Percentiles rank a stretch among this genome's conserved stretches.
phyloP scores from a whole-genome alignment of 1,140 invertebrate genomes.

The Phortica variegata region DNA sequence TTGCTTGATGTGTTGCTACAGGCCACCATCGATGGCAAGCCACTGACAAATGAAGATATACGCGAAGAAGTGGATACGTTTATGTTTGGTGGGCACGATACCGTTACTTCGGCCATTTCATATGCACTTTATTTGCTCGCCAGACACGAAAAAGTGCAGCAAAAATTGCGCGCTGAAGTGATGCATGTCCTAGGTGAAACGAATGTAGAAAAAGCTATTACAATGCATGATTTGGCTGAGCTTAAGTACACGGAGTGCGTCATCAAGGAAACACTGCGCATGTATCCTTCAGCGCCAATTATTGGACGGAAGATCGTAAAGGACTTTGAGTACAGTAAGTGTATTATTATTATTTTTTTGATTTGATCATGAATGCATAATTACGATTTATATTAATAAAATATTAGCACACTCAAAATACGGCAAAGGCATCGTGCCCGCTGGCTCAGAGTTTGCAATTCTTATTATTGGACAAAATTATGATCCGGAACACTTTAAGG shows the following conservation, averaged over 20 bases:
- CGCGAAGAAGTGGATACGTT: too few species aligned
- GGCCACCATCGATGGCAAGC: constrained; percentile 58
- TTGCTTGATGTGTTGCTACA: constrained; percentile 70
- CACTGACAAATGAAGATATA: too few species aligned
- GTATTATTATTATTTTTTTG: constrained; percentile 18
- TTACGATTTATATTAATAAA: background rate
- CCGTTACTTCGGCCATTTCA: constrained; percentile 14
- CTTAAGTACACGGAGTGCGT: constrained; percentile 69
- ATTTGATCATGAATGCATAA: background rate
- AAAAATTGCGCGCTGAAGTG: constrained; percentile 35
- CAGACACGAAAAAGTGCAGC: constrained; percentile 15
- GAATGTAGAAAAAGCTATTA: constrained; percentile 46
- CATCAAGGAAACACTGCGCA: constrained; percentile 67
- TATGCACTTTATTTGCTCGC: constrained; percentile 14
- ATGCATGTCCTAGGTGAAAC: constrained; percentile 47
- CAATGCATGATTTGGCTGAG: constrained; percentile 59
- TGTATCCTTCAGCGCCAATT: constrained; percentile 64
- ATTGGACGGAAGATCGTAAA: constrained; percentile 63
- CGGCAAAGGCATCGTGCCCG: constrained; percentile 4
- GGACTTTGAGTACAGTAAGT: constrained; percentile 53
- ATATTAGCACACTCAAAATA: background rate
- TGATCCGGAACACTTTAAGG: background rate
- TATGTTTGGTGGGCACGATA: constrained; percentile 46
- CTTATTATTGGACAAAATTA: constrained; percentile 39
- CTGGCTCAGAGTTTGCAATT: constrained; percentile 11